A percentile compares a stretch with the other conserved stretches of the same genome.
Evolutionary conservation across 2,888 invertebrate genomes (phyloP).

Genomic region (Dascillus cervinus): DNA sequence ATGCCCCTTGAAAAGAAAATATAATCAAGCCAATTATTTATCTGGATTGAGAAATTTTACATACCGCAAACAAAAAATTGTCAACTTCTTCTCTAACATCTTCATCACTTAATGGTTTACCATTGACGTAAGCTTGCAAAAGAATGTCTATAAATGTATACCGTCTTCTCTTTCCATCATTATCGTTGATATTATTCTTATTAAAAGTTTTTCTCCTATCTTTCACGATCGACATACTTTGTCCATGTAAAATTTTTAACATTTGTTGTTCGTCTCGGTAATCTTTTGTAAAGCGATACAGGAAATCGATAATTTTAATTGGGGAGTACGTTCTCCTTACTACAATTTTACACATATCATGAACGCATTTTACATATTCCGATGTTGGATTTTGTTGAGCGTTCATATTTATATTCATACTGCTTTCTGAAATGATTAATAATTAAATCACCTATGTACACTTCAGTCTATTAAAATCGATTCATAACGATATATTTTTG

Average conservation of each 20-base stretch:
- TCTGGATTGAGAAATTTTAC: neutral
- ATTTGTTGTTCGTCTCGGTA: too few species aligned
- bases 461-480: too few species aligned
- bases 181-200: too few species aligned
- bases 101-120: neutral
- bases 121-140: neutral
- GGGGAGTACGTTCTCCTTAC: slow-evolving; percentile 30
- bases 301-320: slow-evolving; percentile 44
- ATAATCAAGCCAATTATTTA: too few species aligned
- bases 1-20: too few species aligned
- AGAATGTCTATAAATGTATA: too few species aligned
- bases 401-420: slow-evolving; percentile 70
- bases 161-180: too few species aligned
- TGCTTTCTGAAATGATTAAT: too few species aligned
- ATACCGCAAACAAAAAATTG: neutral
- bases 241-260: slow-evolving; percentile 44
- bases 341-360: slow-evolving; percentile 36
- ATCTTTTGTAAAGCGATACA: slow-evolving; percentile 49
- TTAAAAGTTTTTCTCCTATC: slow-evolving; percentile 31
- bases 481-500: too few species aligned
- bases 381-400: slow-evolving; percentile 62
- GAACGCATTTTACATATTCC: slow-evolving; percentile 63
- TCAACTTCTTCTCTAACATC: neutral
- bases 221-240: slow-evolving; percentile 47
- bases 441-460: too few species aligned